Evolutionary conservation across 2,797 vertebrate genomes (phyloP), one percentile per base, ranked within the genome.

Genomic region (Morus bassanus): DNA sequence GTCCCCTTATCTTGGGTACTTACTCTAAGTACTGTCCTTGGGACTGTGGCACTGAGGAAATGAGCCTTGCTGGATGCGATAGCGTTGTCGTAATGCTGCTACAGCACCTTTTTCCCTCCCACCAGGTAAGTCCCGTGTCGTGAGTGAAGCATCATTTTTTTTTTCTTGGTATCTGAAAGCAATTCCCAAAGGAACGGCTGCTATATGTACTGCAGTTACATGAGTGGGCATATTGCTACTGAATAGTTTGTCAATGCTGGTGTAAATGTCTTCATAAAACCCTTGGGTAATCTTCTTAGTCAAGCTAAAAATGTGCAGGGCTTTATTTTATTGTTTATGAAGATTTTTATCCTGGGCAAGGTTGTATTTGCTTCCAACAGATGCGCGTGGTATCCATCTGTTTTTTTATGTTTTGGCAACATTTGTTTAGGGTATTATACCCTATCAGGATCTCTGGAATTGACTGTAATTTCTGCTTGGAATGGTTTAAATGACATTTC

Each of bases 301-400:
- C 64, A 84, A 77, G 33, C 60, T 80, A 67, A 79, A 92, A 95
- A 72, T 76, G 74, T 27, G 23, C 50, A 30, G 33, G 69, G 54
- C 83, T 87, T 87, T 68, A 41, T 82, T 89, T 89, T 65, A 81
- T 72, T 87, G 74, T 68, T 81, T 59, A 41, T 77, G 89, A 90
- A 64, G 79, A 73, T 73, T 76, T 77, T 88, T 77, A 64, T 87
- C 79, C 56, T 10, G 69, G 63, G 33, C 30, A 87, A 76, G 79
- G 86, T 73, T 84, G 60, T 73, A 4, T 67, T 80, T 87, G 59
- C 83, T 68, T 92, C 79, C 51, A 76, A 7, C 56, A 87, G 68
- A 72, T 64, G 60, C 74, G 54, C 7, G n/a, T 72, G 50, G 54
- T 56, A 46, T 48, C 64, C 79, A 41, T 67, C 83, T 88, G 53